Evolutionary conservation across 2,888 invertebrate genomes (phyloP).

Genomic region (Sturmia bella): DNA sequence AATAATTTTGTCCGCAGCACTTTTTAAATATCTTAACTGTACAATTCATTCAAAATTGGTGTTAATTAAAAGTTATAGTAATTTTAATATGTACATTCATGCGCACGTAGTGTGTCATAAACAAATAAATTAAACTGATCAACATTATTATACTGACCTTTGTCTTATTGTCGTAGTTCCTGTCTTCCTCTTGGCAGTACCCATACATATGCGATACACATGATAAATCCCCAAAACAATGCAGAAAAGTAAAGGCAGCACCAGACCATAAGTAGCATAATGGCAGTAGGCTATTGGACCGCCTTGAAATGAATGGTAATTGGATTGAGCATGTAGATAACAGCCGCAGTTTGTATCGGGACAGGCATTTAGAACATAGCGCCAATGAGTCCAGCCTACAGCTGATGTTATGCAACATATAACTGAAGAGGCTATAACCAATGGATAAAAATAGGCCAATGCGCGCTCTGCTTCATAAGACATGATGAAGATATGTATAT

Average conservation of each 20-base stretch:
- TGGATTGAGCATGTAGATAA: constrained; percentile 85
- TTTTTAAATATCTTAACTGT: background rate
- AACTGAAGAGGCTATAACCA: constrained; percentile 77
- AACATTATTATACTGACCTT: constrained; percentile 75
- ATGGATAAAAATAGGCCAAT: constrained; percentile 79
- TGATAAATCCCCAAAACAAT: constrained; percentile 86
- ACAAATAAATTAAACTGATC: background rate
- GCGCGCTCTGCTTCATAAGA: constrained; percentile 79
- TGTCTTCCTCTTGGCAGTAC: constrained; percentile 82
- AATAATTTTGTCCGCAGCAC: constrained; percentile 17
- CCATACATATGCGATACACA: constrained; percentile 86
- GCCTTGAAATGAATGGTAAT: constrained; percentile 85
- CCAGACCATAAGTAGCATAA: constrained; percentile 86
- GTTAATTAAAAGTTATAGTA: constrained; percentile 51
- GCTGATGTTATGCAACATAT: constrained; percentile 82
- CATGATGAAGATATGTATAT: constrained; percentile 73
- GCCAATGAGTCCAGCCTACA: constrained; percentile 87
- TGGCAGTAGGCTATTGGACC: constrained; percentile 86
- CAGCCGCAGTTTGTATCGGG: constrained; percentile 87
- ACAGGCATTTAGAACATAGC: constrained; percentile 85
- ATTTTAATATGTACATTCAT: constrained; percentile 44
- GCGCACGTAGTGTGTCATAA: too few species aligned
- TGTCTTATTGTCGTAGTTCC: constrained; percentile 80
- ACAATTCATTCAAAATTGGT: constrained; percentile 8
- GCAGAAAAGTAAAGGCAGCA: constrained; percentile 85